Percentiles rank a stretch among this genome's conserved stretches.
phyloP scores from a whole-genome alignment of 2,113 vertebrate species.

The Herpetotheres cachinnans region DNA sequence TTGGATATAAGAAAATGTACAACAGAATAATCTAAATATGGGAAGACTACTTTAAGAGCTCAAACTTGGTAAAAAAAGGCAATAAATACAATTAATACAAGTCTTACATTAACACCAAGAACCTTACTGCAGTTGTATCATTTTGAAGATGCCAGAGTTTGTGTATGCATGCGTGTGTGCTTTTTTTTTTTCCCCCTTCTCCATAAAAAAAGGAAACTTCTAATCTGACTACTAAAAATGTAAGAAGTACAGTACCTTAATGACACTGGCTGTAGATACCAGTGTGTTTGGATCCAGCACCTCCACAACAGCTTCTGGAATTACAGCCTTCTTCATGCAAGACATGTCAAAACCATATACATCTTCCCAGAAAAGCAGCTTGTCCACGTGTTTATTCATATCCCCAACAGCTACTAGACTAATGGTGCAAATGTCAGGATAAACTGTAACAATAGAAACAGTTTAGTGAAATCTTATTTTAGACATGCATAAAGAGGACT shows the following conservation, averaged over 20 bases:
- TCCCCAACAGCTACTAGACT: slow-evolving; percentile 87
- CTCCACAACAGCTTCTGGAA: slow-evolving; percentile 89
- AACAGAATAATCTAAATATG: not conserved
- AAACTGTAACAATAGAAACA: slow-evolving; percentile 78
- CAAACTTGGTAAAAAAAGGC: not conserved
- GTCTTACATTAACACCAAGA: not conserved
- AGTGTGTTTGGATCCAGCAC: slow-evolving; percentile 80
- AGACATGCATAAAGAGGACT: not conserved
- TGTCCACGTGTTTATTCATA: slow-evolving; percentile 75
- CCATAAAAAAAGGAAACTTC: not conserved
- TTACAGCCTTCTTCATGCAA: slow-evolving; percentile 91
- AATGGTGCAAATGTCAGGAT: slow-evolving; percentile 90
- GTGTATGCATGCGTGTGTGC: rapidly evolving
- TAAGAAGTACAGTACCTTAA: slow-evolving; percentile 78
- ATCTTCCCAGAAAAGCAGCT: slow-evolving; percentile 91
- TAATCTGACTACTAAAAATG: not conserved
- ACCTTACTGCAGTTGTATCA: not conserved
- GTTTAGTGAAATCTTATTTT: not conserved
- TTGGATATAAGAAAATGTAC: not conserved
- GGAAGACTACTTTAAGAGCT: not conserved
- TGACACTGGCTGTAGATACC: slow-evolving; percentile 81
- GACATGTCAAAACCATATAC: slow-evolving; percentile 96
- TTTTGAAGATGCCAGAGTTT: not conserved
- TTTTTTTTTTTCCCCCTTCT: not conserved
- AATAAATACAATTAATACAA: not conserved